Percentiles rank a stretch among this genome's conserved stretches.
Conservation (phyloP, 2,113 vertebrate genomes). For the Engystomops pustulosus region DNA sequence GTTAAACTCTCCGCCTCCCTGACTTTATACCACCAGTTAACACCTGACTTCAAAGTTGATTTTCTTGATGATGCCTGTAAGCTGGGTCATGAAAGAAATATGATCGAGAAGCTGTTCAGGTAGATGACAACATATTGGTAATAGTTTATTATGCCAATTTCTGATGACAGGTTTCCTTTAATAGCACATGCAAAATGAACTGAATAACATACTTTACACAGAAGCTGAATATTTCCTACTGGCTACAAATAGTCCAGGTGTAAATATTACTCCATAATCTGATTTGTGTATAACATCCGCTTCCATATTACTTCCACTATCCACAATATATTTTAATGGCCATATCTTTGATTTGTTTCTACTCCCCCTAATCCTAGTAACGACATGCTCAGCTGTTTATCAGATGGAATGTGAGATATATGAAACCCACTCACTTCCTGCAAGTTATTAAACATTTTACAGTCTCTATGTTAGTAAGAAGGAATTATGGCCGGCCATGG, state of each 20-base stretch:
- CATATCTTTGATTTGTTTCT: background rate
- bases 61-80: too few species aligned
- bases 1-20: too few species aligned
- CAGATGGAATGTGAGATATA: constrained; percentile 4
- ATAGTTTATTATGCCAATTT: too few species aligned
- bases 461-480: background rate
- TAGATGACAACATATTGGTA: too few species aligned
- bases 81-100: too few species aligned
- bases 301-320: background rate
- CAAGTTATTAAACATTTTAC: background rate
- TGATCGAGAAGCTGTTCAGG: too few species aligned
- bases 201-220: background rate
- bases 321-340: background rate
- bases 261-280: background rate
- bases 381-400: background rate
- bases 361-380: background rate
- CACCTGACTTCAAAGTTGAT: too few species aligned
- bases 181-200: too few species aligned
- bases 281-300: background rate
- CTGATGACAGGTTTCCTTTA: too few species aligned
- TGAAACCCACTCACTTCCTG: constrained; percentile 2
- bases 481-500: background rate
- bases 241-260: background rate
- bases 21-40: too few species aligned
- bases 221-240: background rate